Base-by-base conservation (phyloP, 2,797 vertebrate species). In the Tenualosa thibaudeaui region DNA sequence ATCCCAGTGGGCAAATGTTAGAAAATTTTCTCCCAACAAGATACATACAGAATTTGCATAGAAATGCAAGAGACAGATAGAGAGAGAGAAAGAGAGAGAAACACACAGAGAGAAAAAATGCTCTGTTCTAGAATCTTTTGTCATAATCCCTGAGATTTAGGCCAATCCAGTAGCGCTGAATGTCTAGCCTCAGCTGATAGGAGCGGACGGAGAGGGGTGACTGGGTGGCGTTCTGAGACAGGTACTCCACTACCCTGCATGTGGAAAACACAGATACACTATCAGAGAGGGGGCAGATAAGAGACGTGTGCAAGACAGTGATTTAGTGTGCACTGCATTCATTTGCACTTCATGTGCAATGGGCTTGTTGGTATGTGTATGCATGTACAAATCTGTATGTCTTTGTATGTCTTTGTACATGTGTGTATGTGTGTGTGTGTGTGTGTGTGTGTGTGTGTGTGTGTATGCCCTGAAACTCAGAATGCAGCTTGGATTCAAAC, bases 91-190 rank as follows among this genome's bases (percentile, higher is more conserved):
- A n/a, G n/a, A n/a, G n/a, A n/a, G n/a, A n/a, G n/a, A n/a, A n/a
- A n/a, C n/a, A n/a, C n/a, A n/a, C n/a, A n/a, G n/a, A n/a, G n/a
- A n/a, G n/a, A n/a, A n/a, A n/a, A n/a, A n/a, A 31, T 31, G 31
- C 31, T 31, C 31, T 31, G 31, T 31, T 31, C 31, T 31, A 31
- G 31, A 31, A 31, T 31, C 31, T 31, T 31, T 31, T 1, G 1
- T 90, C 90, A 4, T 60, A 89, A 5, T 89, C 91, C 0, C 62
- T 87, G 24, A 87, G 65, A 0, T n/a, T 81, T 13, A 94, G 85
- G 0, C 87, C 43, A 2, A 85, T 82, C 92, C 91, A 93, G 58
- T 89, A 91, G 81, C 87, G 86, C 37, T 89, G 7, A 17, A 93
- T 81, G 75, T 93, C 89, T 54, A 85, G 85, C 81, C 83, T 90